A percentile compares a stretch with the other conserved stretches of the same genome.
These are phyloP conservation scores for Rhea americana DNA, from an alignment of 2,113 vertebrate species.

Conservation along the genomic window DNA sequence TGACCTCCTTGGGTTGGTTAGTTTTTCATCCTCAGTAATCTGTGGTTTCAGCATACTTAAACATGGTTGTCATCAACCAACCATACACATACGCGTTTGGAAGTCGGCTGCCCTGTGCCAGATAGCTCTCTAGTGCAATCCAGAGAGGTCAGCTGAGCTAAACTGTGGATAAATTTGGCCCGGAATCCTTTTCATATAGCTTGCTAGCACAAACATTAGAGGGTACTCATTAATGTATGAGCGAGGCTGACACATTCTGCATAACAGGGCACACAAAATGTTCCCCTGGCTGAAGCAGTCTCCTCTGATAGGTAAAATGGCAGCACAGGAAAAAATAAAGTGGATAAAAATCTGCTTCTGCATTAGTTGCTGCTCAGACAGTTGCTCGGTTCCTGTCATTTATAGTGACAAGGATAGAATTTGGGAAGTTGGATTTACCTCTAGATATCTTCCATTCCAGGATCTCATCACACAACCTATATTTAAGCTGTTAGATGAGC, in stretches of 20 bases:
- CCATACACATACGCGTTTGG: rapidly evolving
- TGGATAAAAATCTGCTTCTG: background rate
- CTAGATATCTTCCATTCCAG: background rate
- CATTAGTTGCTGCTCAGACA: background rate
- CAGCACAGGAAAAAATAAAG: background rate
- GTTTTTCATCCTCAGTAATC: background rate
- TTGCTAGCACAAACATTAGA: background rate
- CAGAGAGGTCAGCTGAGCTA: background rate
- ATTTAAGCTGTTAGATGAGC: background rate
- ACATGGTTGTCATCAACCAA: background rate
- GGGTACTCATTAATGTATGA: background rate
- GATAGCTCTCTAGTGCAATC: background rate
- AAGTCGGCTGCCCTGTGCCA: background rate
- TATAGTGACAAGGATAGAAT: background rate
- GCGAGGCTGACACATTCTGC: background rate
- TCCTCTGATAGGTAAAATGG: background rate
- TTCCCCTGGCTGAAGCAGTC: background rate
- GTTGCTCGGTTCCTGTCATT: background rate
- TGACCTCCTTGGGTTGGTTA: rapidly evolving
- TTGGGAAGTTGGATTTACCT: background rate
- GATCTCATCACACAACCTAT: background rate
- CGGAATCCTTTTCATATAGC: background rate
- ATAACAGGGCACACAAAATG: background rate
- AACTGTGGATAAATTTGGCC: background rate
- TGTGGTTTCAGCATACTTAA: background rate